Conservation (phyloP, 1,140 invertebrate species). For the Manduca sexta region DNA sequence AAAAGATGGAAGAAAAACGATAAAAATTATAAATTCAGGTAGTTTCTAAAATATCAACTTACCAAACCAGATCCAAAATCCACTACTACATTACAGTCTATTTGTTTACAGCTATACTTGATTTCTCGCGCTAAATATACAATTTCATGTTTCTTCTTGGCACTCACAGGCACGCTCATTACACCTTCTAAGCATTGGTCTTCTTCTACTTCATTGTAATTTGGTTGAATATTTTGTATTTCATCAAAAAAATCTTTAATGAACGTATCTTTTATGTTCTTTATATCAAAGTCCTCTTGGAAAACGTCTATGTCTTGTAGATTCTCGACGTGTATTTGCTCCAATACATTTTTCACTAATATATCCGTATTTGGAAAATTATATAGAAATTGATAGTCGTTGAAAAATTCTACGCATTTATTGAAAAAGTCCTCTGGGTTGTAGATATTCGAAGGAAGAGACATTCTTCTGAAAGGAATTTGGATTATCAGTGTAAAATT, state of each 20-base stretch:
- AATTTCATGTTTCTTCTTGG: constrained; percentile 84
- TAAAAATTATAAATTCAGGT: too few relatives aligned
- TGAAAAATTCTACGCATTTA: not conserved
- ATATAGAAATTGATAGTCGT: constrained; percentile 1
- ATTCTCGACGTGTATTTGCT: constrained; percentile 55
- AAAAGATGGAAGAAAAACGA: too few relatives aligned
- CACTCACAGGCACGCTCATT: constrained; percentile 52
- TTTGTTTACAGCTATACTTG: constrained; percentile 68
- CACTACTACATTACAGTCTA: constrained; percentile 75
- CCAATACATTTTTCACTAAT: constrained; percentile 72
- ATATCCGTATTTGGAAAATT: constrained; percentile 76
- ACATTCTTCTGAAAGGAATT: not conserved
- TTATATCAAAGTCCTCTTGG: constrained; percentile 29
- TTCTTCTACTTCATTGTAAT: constrained; percentile 25
- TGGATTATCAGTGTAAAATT: too few relatives aligned
- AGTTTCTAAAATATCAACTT: too few relatives aligned
- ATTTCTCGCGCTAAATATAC: constrained; percentile 75
- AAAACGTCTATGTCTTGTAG: constrained; percentile 27
- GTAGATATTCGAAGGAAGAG: not conserved
- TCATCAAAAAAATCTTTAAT: constrained; percentile 31
- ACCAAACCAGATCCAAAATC: constrained; percentile 87
- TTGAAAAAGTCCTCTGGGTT: constrained; percentile 1
- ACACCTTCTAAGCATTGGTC: constrained; percentile 18
- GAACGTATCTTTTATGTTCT: constrained; percentile 20
- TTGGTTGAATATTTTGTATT: constrained; percentile 26